Evolutionary conservation across 2,888 invertebrate genomes (phyloP).

Genomic region (Calephelis perditalis): DNA sequence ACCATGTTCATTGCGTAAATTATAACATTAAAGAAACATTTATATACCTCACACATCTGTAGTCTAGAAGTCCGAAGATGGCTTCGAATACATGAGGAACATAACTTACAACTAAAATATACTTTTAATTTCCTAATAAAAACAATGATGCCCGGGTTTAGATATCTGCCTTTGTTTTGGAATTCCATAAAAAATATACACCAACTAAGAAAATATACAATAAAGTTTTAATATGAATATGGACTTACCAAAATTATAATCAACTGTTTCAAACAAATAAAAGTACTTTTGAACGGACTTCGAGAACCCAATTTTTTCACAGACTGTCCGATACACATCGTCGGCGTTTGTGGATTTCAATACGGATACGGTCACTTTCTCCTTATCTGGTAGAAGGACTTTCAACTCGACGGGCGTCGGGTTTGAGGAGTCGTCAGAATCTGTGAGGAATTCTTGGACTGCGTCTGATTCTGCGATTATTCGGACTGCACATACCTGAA

Average conservation of each 20-base stretch:
- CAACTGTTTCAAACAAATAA: slow-evolving; percentile 97
- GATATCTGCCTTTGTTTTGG: too few relatives aligned
- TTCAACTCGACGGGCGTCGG: slow-evolving; percentile 88
- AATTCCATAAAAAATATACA: too few relatives aligned
- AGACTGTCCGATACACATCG: slow-evolving; percentile 92
- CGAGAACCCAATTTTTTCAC: slow-evolving; percentile 89
- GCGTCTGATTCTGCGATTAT: slow-evolving; percentile 98
- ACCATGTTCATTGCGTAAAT: too few relatives aligned
- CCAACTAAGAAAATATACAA: too few relatives aligned
- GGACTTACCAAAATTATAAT: slow-evolving; percentile 94
- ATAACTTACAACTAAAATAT: too few relatives aligned
- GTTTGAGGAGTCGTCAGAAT: slow-evolving; percentile 90
- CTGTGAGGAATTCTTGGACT: slow-evolving; percentile 98
- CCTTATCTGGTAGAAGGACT: slow-evolving; percentile 91
- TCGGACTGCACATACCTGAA: slow-evolving; percentile 93
- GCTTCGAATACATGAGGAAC: too few relatives aligned
- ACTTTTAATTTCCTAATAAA: too few relatives aligned
- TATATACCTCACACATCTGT: too few relatives aligned
- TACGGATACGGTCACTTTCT: slow-evolving; percentile 92
- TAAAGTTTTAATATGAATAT: not conserved
- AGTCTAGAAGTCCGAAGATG: too few relatives aligned
- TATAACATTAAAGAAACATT: too few relatives aligned
- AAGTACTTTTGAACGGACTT: slow-evolving; percentile 92
- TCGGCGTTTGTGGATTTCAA: slow-evolving; percentile 93
- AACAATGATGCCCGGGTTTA: too few relatives aligned